Evolutionary conservation across 23 tunicate genomes (phyloP), one percentile per base, ranked within the genome.

Genomic region (Halocynthia roretzi): DNA sequence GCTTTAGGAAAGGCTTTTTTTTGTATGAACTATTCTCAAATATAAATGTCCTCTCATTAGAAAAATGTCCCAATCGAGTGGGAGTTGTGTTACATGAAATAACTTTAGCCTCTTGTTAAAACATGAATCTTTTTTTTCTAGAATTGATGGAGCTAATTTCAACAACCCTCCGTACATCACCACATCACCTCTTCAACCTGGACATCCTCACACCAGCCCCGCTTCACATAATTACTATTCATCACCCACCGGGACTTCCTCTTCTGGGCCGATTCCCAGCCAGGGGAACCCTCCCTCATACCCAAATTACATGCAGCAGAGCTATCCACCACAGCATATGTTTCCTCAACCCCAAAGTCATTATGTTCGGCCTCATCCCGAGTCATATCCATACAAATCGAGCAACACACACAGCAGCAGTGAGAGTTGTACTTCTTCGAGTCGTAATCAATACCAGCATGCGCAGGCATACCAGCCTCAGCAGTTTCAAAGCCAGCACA

Each of bases 351-450:
- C 23, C 10, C 85, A 74, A 17, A 58, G 68, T 14, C 81, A 19
- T n/a, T 68, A 68, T 50, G 67, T 67, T 22, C 53, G 64, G 54
- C 80, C 76, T 18, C 92, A 22, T 50, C 67, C 81, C 54, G 68
- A 65, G 11, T 80, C 75, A 51, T 80, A 76, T 60, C 54, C 53
- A 17, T 81, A 68, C 73, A 61, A 81, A 77, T 53, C 56, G 52
- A 90, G 98, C 51, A 74, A 80, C 82, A 84, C 89, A 62, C 72
- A 83, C 49, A 81, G 80, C 70, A 82, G 62, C 71, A 81, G 88
- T 75, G 88, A 83, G 23, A 89, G 96, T 57, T 70, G 71, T 23
- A 80, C 80, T 21, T 89, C 96, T 2, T 89, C 96, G 6, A 85
- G 75, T 48, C 58, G 82, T 63, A 89, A 84, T 54, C 84, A 80